A percentile compares a stretch with the other conserved stretches of the same genome.
These are phyloP conservation scores for Callyntrura guangdongensis DNA, from an alignment of 2,888 invertebrate species.

Conservation along the genomic window DNA sequence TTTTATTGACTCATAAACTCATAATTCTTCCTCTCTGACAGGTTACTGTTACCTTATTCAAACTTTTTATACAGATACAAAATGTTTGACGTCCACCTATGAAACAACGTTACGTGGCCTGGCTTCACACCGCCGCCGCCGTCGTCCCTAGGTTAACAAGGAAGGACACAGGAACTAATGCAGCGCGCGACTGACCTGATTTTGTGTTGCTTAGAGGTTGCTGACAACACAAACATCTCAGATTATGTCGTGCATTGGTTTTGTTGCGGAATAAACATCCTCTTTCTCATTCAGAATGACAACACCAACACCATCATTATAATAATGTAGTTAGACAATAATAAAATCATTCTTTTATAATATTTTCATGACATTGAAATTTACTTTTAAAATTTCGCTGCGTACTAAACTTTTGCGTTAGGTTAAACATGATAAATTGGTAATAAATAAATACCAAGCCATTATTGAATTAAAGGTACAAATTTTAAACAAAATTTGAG, in stretches of 20 bases:
- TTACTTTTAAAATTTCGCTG: no score
- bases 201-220: slow-evolving; percentile 61
- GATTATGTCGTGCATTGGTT: no score
- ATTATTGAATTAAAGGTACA: no score
- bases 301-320: not conserved
- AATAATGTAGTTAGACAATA: not conserved
- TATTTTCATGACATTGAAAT: slow-evolving; percentile 6
- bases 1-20: not conserved
- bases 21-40: not conserved
- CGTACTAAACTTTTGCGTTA: no score
- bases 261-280: not conserved
- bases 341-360: no score
- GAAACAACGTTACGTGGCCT: not conserved
- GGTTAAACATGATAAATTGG: no score
- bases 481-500: no score
- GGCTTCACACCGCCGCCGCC: slow-evolving; percentile 6
- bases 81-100: not conserved
- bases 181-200: slow-evolving; percentile 64
- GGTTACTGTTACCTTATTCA: not conserved
- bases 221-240: slow-evolving; percentile 35
- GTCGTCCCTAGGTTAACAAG: slow-evolving; percentile 53
- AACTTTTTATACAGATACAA: no score
- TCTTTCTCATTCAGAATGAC: not conserved
- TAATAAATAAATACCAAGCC: no score
- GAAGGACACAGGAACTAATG: slow-evolving; percentile 69